Evolutionary conservation across 1,140 invertebrate species (phyloP), one percentile per base, ranked within the genome.

Genomic region (Centruroides vittatus): DNA sequence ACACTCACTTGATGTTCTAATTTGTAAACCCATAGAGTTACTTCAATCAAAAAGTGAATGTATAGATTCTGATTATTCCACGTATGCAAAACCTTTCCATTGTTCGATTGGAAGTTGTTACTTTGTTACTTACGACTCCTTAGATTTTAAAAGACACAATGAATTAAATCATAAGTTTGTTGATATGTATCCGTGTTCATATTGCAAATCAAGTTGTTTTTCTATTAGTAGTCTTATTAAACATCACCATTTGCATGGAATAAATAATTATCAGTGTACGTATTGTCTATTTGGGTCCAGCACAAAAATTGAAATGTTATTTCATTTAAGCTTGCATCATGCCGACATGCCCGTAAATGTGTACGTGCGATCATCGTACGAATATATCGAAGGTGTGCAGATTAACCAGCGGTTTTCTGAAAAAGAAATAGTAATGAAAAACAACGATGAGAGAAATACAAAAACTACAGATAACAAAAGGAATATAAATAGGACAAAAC

Each of bases 201-300:
- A 62, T 23, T 62, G 61, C 11, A 62, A 62, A n/a, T 35, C 23
- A 11, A 58, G 52, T 34, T 57, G 59, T 47, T 62, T 62, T 52
- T 51, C 52, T 35, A 35, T 62, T 5, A 57, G 59, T 35, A 55
- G 52, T 47, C 34, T 62, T 59, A 47, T 66, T 4, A 65, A 68
- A 62, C 70, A 71, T 61, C 78, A 78, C 61, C 75, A 73, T 35
- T 46, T 61, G 5, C 78, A 80, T 54, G 71, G 71, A 9, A 72
- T 75, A 62, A 73, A 72, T 46, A 77, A 75, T 36, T 79, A 72
- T 53, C 79, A 80, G 55, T 80, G 79, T 56, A 67, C 75, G 3
- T 79, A 79, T 61, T 80, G 79, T 61, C 47, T 73, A 9, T 70
- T 71, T 66, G 79, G 78, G 7, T 64, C 73, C 4, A 69, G 75